Evolutionary conservation across 2,113 vertebrate species (phyloP), one percentile per base, ranked within the genome.

Genomic region (Helogale parvula): DNA sequence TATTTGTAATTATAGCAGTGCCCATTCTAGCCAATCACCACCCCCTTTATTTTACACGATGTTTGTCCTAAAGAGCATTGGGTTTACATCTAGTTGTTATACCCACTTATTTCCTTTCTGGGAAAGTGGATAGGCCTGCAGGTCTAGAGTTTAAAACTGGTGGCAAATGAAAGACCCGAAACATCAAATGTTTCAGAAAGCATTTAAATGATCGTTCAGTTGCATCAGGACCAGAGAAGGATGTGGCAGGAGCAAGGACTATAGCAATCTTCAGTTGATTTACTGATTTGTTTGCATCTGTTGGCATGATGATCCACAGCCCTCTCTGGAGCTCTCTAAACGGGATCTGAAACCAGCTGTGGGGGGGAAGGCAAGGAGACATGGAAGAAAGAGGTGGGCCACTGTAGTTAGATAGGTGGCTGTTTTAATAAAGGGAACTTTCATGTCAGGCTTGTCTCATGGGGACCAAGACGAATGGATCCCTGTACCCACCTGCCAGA

Each of bases 231-330:
- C 31, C 85, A 17, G 45, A 27, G n/a, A n/a, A 63, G 12, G 15
- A n/a, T 2, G 14, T 0, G 0, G n/a, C 5, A 3, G 11, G 17
- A 21, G 33, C 9, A 13, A 0, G 54, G 23, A n/a, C 38, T 14
- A 0, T 0, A 33, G 8, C 8, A 54, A 52, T 16, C 5, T 25
- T 14, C 52, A 8, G 13, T 50, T 38, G 76, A 31, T 38, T 60
- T 33, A 38, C 6, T 8, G 38, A 47, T 52, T 29, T 80, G 86
- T 35, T 86, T 29, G 23, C 16, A 21, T 84, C 11, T 54, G 16
- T 35, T 45, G 74, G 27, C 35, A 38, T 41, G 71, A 14, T 27
- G 35, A 35, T 41, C 14, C 71, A 74, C 5, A 74, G 21, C 23
- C 21, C 23, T 74, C 71, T 27, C 71, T 11, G 23, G 23, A 25